Percentiles rank a stretch among this genome's conserved stretches.
Evolutionary conservation across 2,888 invertebrate genomes (phyloP).

Genomic region (Alitta virens): DNA sequence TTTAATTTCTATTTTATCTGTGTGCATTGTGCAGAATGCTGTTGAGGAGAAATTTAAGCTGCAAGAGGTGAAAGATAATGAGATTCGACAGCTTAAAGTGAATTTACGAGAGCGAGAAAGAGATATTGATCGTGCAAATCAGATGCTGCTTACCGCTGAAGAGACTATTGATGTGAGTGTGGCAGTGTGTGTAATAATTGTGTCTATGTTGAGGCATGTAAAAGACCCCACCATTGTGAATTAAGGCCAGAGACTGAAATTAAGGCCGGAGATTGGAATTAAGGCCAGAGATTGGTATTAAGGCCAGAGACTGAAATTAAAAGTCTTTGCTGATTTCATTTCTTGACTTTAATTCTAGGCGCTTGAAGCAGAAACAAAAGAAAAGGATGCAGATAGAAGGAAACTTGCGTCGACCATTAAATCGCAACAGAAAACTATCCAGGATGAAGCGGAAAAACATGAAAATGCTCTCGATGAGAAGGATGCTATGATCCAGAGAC

Average conservation of each 20-base stretch:
- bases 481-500: conserved; percentile 26
- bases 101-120: conserved; percentile 32
- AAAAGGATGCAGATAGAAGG: conserved; percentile 20
- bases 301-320: too few relatives aligned
- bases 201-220: too few relatives aligned
- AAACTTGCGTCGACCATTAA: conserved; percentile 22
- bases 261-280: too few relatives aligned
- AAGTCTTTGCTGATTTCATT: too few relatives aligned
- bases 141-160: conserved; percentile 35
- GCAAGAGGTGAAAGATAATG: conserved; percentile 31
- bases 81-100: conserved; percentile 30
- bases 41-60: conserved; percentile 17
- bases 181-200: too few relatives aligned
- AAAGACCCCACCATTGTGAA: too few relatives aligned
- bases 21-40: conserved; percentile 14
- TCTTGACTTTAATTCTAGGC: too few relatives aligned
- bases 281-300: too few relatives aligned
- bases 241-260: too few relatives aligned
- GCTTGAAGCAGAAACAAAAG: conserved; percentile 25
- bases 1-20: too few relatives aligned
- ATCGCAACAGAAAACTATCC: conserved; percentile 20
- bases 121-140: conserved; percentile 36
- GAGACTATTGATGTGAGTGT: conserved; percentile 33
- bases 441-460: conserved; percentile 23
- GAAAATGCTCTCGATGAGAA: conserved; percentile 29